A percentile compares a stretch with the other conserved stretches of the same genome.
These are phyloP conservation scores for Amniataba percoides DNA, from an alignment of 2,797 vertebrate genomes.

Conservation along the genomic window DNA sequence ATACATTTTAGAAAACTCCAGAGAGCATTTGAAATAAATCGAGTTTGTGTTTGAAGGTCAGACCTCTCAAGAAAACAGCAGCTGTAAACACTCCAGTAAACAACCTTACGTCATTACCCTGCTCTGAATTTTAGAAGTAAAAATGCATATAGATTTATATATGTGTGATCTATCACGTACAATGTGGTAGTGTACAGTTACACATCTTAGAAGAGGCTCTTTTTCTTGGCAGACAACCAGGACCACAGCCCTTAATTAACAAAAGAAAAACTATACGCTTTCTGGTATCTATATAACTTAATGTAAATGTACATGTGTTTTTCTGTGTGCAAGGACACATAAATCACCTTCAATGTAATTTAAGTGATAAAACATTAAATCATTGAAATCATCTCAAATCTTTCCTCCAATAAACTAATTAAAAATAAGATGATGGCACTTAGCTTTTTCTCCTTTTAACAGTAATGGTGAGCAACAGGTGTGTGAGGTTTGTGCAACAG, in stretches of 20 bases:
- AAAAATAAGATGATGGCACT: neutral
- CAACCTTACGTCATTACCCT: neutral
- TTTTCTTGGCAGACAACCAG: neutral
- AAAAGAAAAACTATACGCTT: too few species aligned
- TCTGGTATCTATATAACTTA: neutral
- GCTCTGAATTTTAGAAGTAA: neutral
- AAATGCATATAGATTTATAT: neutral
- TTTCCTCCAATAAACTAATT: neutral
- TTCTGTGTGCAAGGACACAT: neutral
- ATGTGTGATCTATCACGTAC: neutral
- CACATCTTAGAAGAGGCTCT: neutral
- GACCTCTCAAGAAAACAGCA: neutral
- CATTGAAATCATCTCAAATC: neutral
- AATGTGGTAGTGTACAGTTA: neutral
- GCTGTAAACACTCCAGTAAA: neutral
- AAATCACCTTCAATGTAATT: neutral
- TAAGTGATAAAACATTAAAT: neutral
- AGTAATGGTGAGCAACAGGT: slow-evolving; percentile 28
- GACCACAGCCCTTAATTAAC: too few species aligned
- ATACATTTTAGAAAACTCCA: neutral
- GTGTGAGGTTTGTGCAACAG: slow-evolving; percentile 40
- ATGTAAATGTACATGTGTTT: neutral
- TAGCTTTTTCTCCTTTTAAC: neutral
- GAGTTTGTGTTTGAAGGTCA: neutral
- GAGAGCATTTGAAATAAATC: neutral